Conservation (phyloP, 2,797 vertebrate species). For the Anguilla pacifica region DNA sequence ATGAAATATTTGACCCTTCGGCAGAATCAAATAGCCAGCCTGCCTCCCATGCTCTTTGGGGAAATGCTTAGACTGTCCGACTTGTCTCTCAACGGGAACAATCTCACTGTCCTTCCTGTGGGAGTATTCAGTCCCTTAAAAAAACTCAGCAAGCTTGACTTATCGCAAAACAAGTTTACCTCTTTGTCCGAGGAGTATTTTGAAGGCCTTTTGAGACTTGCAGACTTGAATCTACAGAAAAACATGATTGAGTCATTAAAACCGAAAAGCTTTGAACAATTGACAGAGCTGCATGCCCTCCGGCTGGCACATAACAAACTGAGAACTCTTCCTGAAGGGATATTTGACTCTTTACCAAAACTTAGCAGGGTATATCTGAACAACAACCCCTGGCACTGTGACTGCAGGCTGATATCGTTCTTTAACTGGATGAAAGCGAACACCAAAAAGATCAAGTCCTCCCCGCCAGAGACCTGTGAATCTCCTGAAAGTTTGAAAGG, state of each 20-base stretch:
- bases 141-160: conserved; percentile 64
- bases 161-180: conserved; percentile 72
- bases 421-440: conserved; percentile 65
- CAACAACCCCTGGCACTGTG: conserved; percentile 80
- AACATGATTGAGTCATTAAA: conserved; percentile 65
- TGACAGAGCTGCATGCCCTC: conserved; percentile 65
- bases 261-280: conserved; percentile 55
- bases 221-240: conserved; percentile 67
- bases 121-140: conserved; percentile 69
- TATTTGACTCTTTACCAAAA: conserved; percentile 62
- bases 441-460: conserved; percentile 49
- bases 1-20: conserved; percentile 65
- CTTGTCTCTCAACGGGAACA: conserved; percentile 70
- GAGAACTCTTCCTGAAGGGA: conserved; percentile 52
- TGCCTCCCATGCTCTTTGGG: conserved; percentile 71
- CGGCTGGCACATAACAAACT: conserved; percentile 61
- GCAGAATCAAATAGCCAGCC: conserved; percentile 64
- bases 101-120: conserved; percentile 67
- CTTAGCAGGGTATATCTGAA: conserved; percentile 69
- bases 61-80: conserved; percentile 56
- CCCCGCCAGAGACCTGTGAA: conserved; percentile 56
- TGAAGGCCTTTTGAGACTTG: conserved; percentile 65
- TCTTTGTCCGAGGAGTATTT: conserved; percentile 66
- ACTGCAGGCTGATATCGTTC: conserved; percentile 72
- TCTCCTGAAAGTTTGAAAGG: conserved; percentile 65